Evolutionary conservation across 1,140 invertebrate species (phyloP).

Genomic region (Trissolcus basalis): DNA sequence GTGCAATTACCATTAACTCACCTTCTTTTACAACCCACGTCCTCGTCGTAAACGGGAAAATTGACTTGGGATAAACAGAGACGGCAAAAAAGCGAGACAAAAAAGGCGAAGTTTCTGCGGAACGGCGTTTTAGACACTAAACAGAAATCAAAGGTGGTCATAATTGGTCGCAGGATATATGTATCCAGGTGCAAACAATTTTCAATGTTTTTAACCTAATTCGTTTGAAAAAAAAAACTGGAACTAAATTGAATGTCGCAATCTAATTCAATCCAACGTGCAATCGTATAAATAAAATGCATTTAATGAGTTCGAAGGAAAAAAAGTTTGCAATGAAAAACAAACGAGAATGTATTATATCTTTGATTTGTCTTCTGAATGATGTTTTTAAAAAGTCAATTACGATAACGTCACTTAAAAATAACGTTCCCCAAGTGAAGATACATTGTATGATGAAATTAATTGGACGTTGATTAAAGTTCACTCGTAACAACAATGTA

Average conservation of each 20-base stretch:
- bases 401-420: constrained; percentile 27
- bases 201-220: too few relatives aligned
- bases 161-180: constrained; percentile 52
- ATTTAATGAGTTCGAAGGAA: too few relatives aligned
- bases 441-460: constrained; percentile 24
- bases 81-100: constrained; percentile 11
- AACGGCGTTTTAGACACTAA: constrained; percentile 36
- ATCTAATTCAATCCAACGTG: too few relatives aligned
- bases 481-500: constrained; percentile 27
- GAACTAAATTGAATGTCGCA: too few relatives aligned
- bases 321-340: too few relatives aligned
- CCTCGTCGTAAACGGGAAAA: constrained; percentile 59
- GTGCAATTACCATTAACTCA: constrained; percentile 61
- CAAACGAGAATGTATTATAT: too few relatives aligned
- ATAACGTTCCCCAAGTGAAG: neutral
- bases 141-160: constrained; percentile 58
- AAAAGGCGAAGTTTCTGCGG: constrained; percentile 42
- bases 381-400: constrained; percentile 49
- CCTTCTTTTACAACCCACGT: constrained; percentile 58
- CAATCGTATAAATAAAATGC: too few relatives aligned
- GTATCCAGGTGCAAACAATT: too few relatives aligned
- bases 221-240: too few relatives aligned
- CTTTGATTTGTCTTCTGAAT: constrained; percentile 32
- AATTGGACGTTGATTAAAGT: constrained; percentile 28
- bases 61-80: constrained; percentile 35